These are phyloP conservation scores for Diadegma fenestrale DNA, from an alignment of 2,888 invertebrate species.

Conservation along the genomic window DNA sequence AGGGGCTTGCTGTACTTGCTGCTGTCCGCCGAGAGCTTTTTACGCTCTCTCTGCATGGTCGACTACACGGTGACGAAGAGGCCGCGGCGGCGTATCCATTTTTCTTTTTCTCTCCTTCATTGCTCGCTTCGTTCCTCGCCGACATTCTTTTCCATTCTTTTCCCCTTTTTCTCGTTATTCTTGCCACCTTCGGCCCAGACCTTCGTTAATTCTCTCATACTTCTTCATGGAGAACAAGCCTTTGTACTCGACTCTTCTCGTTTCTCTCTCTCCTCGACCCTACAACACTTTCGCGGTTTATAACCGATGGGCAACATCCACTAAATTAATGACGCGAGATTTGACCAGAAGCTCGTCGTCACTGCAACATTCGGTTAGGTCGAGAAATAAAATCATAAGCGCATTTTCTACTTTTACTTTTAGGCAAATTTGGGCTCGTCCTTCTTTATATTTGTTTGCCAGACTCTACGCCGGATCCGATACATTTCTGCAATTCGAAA, in stretches of 20 bases:
- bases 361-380: not conserved
- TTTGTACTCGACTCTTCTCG: slow-evolving; percentile 2
- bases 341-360: not conserved
- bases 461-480: not conserved
- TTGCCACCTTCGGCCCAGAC: slow-evolving; percentile 40
- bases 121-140: not conserved
- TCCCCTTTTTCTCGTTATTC: not conserved
- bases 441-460: not conserved
- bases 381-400: not conserved
- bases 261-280: not conserved
- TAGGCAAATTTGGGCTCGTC: not conserved
- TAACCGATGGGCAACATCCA: not conserved
- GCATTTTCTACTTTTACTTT: no score
- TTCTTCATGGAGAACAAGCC: slow-evolving; percentile 1
- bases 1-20: slow-evolving; percentile 20
- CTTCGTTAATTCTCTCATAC: slow-evolving; percentile 31
- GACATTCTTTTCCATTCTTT: not conserved
- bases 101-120: slow-evolving; percentile 34
- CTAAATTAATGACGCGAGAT: not conserved
- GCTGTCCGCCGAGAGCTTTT: slow-evolving; percentile 19
- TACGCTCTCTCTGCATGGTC: slow-evolving; percentile 27
- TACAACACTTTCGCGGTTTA: slow-evolving; percentile 4
- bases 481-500: not conserved
- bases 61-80: slow-evolving; percentile 51
- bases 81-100: slow-evolving; percentile 55